A percentile compares a stretch with the other conserved stretches of the same genome.
These are phyloP conservation scores for Rotaria socialis DNA, from an alignment of 2,888 invertebrate genomes.

Conservation along the genomic window DNA sequence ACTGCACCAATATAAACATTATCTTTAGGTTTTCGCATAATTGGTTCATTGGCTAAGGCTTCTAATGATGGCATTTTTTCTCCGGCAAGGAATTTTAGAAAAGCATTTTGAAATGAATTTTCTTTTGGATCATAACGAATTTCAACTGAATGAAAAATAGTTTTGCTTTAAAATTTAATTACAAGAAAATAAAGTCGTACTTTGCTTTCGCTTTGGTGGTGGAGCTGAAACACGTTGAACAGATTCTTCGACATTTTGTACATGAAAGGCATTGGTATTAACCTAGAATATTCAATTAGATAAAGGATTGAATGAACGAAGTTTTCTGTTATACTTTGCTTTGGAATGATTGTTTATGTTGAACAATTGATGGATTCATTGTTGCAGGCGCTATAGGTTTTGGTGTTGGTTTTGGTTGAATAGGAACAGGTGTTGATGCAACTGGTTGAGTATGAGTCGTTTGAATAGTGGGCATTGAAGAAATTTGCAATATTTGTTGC, in stretches of 20 bases:
- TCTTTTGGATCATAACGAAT: conserved; percentile 35
- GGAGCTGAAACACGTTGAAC: conserved; percentile 45
- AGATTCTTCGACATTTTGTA: conserved; percentile 44
- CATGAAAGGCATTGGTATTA: conserved; percentile 27
- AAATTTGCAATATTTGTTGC: conserved; percentile 36
- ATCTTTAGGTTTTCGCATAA: conserved; percentile 44
- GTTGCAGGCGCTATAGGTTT: neutral
- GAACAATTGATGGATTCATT: conserved; percentile 9
- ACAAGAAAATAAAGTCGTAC: neutral
- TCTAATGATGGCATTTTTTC: conserved; percentile 45
- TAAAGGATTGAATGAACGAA: neutral
- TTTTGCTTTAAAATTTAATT: neutral
- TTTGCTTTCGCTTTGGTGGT: conserved; percentile 45
- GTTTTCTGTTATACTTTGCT: neutral
- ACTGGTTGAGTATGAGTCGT: neutral
- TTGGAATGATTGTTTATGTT: conserved; percentile 31
- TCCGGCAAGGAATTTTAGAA: conserved; percentile 44
- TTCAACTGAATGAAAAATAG: neutral
- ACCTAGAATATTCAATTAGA: neutral
- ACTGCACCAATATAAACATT: conserved; percentile 34
- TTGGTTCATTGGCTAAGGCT: conserved; percentile 38
- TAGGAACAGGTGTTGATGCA: neutral
- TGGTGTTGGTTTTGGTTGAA: conserved; percentile 19
- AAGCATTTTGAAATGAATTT: conserved; percentile 41
- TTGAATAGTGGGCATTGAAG: neutral